These are phyloP conservation scores for Cephus nigrinus DNA, from an alignment of 2,888 invertebrate genomes.

Conservation along the genomic window DNA sequence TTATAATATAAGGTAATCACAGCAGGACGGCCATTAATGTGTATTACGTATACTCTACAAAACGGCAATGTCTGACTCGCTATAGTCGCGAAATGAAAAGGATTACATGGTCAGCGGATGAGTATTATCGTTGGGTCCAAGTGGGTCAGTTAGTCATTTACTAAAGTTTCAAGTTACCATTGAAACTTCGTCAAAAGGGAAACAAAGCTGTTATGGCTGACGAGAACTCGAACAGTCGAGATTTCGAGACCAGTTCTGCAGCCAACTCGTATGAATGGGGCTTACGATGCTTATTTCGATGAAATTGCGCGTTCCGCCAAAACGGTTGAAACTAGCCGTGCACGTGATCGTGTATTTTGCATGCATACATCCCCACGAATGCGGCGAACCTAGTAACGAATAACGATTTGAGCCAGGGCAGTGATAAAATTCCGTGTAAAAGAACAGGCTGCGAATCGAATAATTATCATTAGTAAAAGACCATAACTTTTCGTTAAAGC, in stretches of 20 bases:
- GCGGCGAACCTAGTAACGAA: background rate
- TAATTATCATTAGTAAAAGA: background rate
- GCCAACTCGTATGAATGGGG: background rate
- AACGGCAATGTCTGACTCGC: constrained; percentile 1
- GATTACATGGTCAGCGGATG: constrained; percentile 19
- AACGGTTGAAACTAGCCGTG: background rate
- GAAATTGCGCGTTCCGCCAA: background rate
- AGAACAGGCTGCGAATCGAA: background rate
- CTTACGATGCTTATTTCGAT: background rate
- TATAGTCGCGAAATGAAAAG: background rate
- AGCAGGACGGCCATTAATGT: background rate
- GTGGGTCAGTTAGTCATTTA: constrained; percentile 9
- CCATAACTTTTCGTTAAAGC: background rate
- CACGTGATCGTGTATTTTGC: background rate
- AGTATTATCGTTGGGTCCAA: constrained; percentile 16
- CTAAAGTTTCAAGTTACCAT: constrained; percentile 10
- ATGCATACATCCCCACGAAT: background rate
- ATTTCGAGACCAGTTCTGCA: background rate
- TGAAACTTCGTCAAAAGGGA: constrained; percentile 14
- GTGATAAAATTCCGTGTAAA: background rate
- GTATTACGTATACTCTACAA: constrained; percentile 1
- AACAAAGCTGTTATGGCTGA: constrained; percentile 14
- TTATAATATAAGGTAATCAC: background rate
- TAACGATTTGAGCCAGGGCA: background rate
- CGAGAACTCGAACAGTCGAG: constrained; percentile 1